Base-by-base conservation (phyloP, 2,113 vertebrate species). In the Callospermophilus lateralis region DNA sequence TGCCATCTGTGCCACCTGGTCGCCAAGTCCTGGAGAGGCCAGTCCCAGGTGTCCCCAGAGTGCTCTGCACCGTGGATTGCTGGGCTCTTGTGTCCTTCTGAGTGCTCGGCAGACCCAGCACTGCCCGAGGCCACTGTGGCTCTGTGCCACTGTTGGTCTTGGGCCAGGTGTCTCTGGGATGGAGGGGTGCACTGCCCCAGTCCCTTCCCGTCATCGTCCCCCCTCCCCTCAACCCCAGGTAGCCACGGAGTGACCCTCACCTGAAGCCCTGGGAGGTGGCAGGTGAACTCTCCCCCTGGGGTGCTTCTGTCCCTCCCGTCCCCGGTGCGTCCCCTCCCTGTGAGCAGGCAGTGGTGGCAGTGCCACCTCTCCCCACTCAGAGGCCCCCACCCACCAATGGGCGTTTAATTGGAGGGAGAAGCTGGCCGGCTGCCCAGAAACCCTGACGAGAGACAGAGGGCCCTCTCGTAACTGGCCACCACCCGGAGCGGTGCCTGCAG, bases 361-460 rank as follows among this genome's bases (percentile, higher is more conserved):
- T 87, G 24, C 85, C 11, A 70, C 61, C 20, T 28, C 48, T 51
- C 61, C 53, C 90, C n/a, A 42, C 81, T 55, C 61, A 37, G 94
- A 91, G 94, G 90, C 96, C 89, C 37, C 93, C 95, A 32, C 63
- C n/a, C 8, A 87, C 90, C 92, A 95, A 89, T 81, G 95, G 89
- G 95, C 51, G 0, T 93, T 96, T 92, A 91, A 92, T 93, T 93
- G 95, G 79, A 84, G 90, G 53, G 74, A 89, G 94, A 88, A 77
- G 84, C 94, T 97, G 96, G 96, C 96, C 3, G 79, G 13, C 79
- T 87, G 95, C 97, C 97, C 32, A 0, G 96, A 90, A 90, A 61
- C 19, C 89, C 84, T 45, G 72, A 53, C 77, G 94, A 95, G 73
- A 80, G 76, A 55, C 37, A 7, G 48, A 39, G 79, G 4, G 48